phyloP scores from a whole-genome alignment of 2,888 invertebrate species.

The Conomelus anceps region DNA sequence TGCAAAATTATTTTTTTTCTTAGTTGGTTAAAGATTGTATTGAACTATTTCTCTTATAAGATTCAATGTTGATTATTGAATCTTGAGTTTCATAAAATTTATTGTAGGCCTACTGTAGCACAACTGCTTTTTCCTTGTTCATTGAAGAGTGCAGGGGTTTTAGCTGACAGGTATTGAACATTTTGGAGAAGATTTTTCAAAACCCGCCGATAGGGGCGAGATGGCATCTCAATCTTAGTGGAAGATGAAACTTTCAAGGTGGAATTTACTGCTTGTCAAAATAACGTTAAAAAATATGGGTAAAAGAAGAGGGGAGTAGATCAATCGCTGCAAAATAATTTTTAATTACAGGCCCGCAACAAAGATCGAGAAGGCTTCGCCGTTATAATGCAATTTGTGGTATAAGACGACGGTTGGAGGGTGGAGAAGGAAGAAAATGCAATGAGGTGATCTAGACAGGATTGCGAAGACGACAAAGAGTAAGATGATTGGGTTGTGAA shows the following conservation, averaged over 20 bases:
- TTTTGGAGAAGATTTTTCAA: neutral
- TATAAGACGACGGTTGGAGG: neutral
- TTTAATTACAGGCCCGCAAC: neutral
- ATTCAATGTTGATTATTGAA: too few species aligned
- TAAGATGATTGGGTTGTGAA: neutral
- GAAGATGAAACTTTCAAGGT: neutral
- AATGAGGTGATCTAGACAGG: constrained; percentile 17
- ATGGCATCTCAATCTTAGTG: neutral
- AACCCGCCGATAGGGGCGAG: neutral
- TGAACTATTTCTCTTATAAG: too few species aligned
- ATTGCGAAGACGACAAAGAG: neutral
- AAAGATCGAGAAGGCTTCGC: neutral
- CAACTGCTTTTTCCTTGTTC: too few species aligned
- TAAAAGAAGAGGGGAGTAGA: neutral
- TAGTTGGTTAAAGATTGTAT: too few species aligned
- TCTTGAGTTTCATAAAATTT: too few species aligned
- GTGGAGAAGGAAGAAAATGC: neutral
- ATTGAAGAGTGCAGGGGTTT: too few species aligned
- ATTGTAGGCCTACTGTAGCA: too few species aligned
- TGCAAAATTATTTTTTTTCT: too few species aligned
- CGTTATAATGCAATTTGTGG: neutral
- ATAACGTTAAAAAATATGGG: neutral
- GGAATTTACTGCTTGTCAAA: neutral
- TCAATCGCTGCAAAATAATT: neutral
- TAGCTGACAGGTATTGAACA: neutral